phyloP scores from a whole-genome alignment of 2,888 invertebrate genomes.

The Melanargia galathea region DNA sequence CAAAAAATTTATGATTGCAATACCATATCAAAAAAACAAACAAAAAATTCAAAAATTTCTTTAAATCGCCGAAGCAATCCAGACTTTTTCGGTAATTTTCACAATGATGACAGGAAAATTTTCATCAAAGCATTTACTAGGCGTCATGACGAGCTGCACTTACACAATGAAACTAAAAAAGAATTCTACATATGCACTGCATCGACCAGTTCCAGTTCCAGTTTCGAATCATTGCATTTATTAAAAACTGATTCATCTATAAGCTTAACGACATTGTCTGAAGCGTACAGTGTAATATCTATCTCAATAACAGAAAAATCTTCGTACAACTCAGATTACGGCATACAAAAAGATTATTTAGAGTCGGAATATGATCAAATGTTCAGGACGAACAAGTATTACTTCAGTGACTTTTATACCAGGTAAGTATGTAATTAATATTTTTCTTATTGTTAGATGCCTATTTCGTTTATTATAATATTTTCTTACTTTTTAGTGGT shows the following conservation, averaged over 20 bases:
- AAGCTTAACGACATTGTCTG: constrained; percentile 44
- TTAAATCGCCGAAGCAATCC: background rate
- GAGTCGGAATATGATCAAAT: background rate
- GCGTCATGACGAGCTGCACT: background rate
- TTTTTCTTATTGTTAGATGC: background rate
- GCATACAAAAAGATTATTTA: constrained; percentile 3
- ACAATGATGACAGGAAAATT: background rate
- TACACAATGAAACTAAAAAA: background rate
- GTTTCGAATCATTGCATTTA: constrained; percentile 47
- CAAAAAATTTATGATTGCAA: background rate
- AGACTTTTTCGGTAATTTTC: background rate
- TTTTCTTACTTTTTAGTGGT: constrained; percentile 6
- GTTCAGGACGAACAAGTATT: background rate
- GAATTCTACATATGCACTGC: constrained; percentile 3
- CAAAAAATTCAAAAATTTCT: background rate
- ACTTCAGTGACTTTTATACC: background rate
- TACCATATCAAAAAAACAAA: background rate
- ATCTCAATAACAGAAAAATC: constrained; percentile 32
- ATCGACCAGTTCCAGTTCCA: constrained; percentile 36
- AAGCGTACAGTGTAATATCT: constrained; percentile 36
- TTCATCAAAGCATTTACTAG: constrained; percentile 12
- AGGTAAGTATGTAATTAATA: background rate
- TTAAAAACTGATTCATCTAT: constrained; percentile 52
- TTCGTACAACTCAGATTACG: constrained; percentile 19
- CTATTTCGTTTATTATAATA: background rate